phyloP scores from a whole-genome alignment of 1,140 invertebrate genomes.

The Lepidurus couesii region DNA sequence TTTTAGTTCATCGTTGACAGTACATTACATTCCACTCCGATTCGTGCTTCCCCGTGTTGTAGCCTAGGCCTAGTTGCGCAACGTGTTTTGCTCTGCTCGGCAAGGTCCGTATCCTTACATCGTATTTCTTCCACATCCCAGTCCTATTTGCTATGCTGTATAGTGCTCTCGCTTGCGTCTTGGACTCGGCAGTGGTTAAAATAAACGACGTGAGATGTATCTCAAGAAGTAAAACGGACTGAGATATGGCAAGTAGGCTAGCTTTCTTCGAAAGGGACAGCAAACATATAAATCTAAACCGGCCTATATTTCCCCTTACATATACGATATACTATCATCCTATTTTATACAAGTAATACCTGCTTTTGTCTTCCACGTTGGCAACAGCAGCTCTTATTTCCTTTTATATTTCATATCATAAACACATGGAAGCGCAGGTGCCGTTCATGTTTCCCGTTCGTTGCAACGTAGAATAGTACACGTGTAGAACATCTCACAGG shows the following conservation, averaged over 20 bases:
- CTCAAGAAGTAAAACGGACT: background rate
- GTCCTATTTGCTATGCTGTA: background rate
- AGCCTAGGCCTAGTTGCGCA: background rate
- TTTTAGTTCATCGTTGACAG: background rate
- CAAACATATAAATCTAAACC: background rate
- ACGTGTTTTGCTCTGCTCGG: background rate
- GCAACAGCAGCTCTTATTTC: background rate
- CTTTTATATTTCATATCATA: background rate
- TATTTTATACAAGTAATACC: background rate
- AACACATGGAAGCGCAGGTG: slow-evolving; percentile 7
- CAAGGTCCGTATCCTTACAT: background rate
- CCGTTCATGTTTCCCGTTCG: background rate
- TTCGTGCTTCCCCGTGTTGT: no score
- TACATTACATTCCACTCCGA: no score
- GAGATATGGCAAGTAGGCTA: background rate
- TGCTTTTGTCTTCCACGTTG: background rate
- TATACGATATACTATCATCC: background rate
- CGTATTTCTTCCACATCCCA: background rate
- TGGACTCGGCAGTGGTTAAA: background rate
- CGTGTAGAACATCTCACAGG: background rate
- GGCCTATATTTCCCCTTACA: background rate
- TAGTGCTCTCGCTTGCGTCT: background rate
- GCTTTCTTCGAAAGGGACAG: background rate
- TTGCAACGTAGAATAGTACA: background rate
- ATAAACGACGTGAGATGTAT: background rate